These are phyloP conservation scores for Brachynemurus nebulosus DNA, from an alignment of 2,888 invertebrate genomes.

Conservation along the genomic window DNA sequence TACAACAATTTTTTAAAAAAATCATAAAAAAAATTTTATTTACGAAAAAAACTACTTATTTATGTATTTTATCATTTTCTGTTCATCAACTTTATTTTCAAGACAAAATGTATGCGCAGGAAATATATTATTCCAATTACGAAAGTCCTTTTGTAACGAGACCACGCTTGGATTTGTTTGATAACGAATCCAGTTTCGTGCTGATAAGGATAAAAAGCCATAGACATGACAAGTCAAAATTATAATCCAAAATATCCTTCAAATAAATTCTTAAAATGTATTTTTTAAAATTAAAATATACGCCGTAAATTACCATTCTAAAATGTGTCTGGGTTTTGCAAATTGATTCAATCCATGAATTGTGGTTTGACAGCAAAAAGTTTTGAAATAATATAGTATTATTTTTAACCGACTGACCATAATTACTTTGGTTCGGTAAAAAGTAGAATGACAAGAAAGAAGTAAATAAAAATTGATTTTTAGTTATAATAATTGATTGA, in stretches of 20 bases:
- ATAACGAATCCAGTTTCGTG: conserved; percentile 41
- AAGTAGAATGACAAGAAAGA: too few species aligned
- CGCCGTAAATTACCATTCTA: neutral
- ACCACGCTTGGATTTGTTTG: conserved; percentile 47
- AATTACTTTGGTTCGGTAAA: too few species aligned
- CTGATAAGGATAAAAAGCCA: conserved; percentile 34
- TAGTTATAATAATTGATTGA: too few species aligned
- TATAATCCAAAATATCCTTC: conserved; percentile 30
- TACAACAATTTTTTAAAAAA: neutral
- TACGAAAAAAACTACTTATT: conserved; percentile 22
- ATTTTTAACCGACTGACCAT: too few species aligned
- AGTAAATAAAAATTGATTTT: too few species aligned
- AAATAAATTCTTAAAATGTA: conserved; percentile 5
- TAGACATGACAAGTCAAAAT: conserved; percentile 29
- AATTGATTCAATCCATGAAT: conserved; percentile 2
- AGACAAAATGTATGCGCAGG: conserved; percentile 44
- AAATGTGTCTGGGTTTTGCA: neutral
- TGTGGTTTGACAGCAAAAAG: neutral
- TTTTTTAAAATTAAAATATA: neutral
- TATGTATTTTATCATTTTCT: conserved; percentile 27
- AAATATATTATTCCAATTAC: conserved; percentile 43
- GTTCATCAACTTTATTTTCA: conserved; percentile 28
- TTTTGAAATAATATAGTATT: conserved; percentile 1
- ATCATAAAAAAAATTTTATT: neutral
- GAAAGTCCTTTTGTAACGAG: conserved; percentile 45